Percentiles rank a stretch among this genome's conserved stretches.
Conservation (phyloP, 2,797 vertebrate genomes). For the Phrynocephalus vlangalii region DNA sequence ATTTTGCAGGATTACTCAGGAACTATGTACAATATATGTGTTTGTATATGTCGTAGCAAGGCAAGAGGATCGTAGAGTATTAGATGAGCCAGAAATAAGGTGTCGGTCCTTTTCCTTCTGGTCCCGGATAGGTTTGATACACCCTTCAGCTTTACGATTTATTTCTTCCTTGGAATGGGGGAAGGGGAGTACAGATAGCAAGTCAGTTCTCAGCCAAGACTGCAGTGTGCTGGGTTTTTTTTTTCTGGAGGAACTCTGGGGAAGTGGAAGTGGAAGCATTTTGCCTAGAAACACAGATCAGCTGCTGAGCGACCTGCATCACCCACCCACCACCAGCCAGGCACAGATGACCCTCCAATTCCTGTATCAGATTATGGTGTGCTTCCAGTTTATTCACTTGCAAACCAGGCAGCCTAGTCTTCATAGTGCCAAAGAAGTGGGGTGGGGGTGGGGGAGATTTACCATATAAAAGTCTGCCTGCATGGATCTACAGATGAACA, state of each 20-base stretch:
- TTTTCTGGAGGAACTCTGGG: neutral
- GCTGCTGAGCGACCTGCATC: neutral
- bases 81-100: neutral
- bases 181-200: neutral
- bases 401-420: neutral
- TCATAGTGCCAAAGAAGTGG: neutral
- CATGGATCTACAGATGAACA: neutral
- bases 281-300: slow-evolving; percentile 14
- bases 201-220: neutral
- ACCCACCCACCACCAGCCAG: neutral
- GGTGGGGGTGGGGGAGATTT: too few relatives aligned
- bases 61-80: neutral
- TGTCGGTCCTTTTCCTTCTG: neutral
- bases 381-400: neutral
- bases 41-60: neutral
- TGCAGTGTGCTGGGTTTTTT: neutral
- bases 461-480: neutral
- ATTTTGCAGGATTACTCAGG: neutral
- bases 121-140: neutral
- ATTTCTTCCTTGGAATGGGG: slow-evolving; percentile 11
- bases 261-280: neutral
- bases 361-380: neutral
- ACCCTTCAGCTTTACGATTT: neutral
- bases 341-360: neutral
- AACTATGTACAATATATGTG: neutral